Percentiles rank a stretch among this genome's conserved stretches.
Evolutionary conservation across 2,888 invertebrate genomes (phyloP).

Genomic region (Acronicta psi): DNA sequence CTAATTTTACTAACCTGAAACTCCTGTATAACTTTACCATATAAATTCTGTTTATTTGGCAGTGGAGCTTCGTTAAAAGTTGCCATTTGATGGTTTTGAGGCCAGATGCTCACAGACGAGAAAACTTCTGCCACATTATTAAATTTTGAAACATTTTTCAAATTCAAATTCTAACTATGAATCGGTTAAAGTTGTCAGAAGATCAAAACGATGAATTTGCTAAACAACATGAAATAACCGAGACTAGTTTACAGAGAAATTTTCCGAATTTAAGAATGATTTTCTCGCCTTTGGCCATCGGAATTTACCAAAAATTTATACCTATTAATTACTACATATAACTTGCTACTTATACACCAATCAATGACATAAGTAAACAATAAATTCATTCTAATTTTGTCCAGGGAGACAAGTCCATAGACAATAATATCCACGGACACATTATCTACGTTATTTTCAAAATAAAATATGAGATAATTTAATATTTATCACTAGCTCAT

Average conservation of each 20-base stretch:
- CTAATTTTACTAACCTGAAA: conserved; percentile 13
- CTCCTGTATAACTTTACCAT: conserved; percentile 24
- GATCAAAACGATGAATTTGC: too few relatives aligned
- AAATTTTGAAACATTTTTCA: too few relatives aligned
- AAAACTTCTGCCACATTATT: conserved; percentile 15
- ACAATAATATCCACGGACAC: conserved; percentile 48
- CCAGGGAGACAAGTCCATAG: conserved; percentile 51
- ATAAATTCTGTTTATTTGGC: conserved; percentile 43
- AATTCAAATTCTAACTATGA: too few relatives aligned
- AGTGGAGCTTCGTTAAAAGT: conserved; percentile 14
- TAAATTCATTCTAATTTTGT: conserved; percentile 57
- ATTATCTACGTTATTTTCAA: conserved; percentile 29
- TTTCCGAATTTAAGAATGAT: neutral
- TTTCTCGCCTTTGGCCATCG: conserved; percentile 16
- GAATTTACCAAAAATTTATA: conserved; percentile 16
- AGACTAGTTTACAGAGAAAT: too few relatives aligned
- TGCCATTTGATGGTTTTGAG: conserved; percentile 18
- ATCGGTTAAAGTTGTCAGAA: too few relatives aligned
- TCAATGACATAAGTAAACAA: conserved; percentile 29
- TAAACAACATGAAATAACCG: too few relatives aligned
- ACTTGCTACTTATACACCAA: conserved; percentile 39
- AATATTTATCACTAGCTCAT: conserved; percentile 32
- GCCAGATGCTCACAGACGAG: conserved; percentile 17
- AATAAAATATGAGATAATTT: conserved; percentile 48
- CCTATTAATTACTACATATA: conserved; percentile 36